Percentiles rank a stretch among this genome's conserved stretches.
phyloP scores from a whole-genome alignment of 2,888 invertebrate genomes.

The Phengaris arion region DNA sequence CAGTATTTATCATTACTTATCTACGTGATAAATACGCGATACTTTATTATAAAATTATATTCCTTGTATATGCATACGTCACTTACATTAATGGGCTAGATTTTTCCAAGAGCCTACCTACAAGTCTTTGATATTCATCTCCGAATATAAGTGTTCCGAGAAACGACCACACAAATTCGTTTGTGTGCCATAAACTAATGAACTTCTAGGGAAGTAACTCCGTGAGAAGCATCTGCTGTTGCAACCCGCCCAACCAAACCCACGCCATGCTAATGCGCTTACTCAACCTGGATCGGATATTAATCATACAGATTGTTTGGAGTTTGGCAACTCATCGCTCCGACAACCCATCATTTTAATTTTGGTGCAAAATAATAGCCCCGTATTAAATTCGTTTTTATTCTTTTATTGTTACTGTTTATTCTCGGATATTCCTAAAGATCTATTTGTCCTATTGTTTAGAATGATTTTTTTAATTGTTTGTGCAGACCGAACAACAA shows the following conservation, averaged over 20 bases:
- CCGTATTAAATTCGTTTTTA: slow-evolving; percentile 6
- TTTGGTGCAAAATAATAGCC: slow-evolving; percentile 9
- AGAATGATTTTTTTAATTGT: background rate
- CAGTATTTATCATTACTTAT: no score
- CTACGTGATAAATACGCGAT: no score
- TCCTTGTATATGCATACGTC: background rate
- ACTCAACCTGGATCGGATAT: slow-evolving; percentile 32
- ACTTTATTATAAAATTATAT: background rate
- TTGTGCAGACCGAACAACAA: no score
- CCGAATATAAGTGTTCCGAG: background rate
- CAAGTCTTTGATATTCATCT: background rate
- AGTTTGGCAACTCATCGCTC: slow-evolving; percentile 34
- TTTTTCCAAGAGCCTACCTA: background rate
- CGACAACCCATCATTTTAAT: slow-evolving; percentile 31
- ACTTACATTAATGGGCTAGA: background rate
- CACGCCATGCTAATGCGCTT: slow-evolving; percentile 35
- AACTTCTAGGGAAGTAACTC: slow-evolving; percentile 15
- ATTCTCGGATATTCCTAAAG: background rate
- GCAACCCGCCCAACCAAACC: slow-evolving; percentile 37
- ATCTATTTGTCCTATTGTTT: background rate
- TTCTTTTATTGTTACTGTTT: slow-evolving; percentile 15
- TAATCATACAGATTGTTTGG: slow-evolving; percentile 34
- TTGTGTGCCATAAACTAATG: slow-evolving; percentile 13
- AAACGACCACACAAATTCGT: background rate
- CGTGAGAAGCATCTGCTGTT: slow-evolving; percentile 34